Conservation (phyloP, 2,797 vertebrate genomes). For the Cynodonichthys magdalenae region DNA sequence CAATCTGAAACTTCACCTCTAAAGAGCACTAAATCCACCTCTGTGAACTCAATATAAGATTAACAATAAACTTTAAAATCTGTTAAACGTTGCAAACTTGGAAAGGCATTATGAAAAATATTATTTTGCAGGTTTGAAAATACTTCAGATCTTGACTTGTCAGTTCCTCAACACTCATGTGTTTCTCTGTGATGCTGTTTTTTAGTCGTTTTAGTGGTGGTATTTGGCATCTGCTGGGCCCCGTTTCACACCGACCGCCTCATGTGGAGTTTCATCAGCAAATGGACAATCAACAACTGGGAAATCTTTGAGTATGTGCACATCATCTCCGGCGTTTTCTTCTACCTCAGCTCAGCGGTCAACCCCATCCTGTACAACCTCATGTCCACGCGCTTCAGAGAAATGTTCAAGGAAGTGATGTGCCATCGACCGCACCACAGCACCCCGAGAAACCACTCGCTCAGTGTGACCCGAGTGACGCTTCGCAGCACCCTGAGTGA, state of each 20-base stretch:
- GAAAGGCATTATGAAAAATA: background rate
- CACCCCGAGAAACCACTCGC: conserved; percentile 68
- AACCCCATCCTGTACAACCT: conserved; percentile 96
- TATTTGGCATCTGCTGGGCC: conserved; percentile 95
- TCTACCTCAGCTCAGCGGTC: conserved; percentile 91
- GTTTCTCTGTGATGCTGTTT: conserved; percentile 10
- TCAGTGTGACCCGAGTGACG: conserved; percentile 84
- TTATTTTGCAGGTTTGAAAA: background rate
- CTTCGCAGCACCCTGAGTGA: conserved; percentile 87
- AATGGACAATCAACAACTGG: conserved; percentile 79
- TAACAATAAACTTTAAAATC: background rate
- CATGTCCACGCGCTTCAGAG: conserved; percentile 93
- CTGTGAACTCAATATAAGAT: background rate
- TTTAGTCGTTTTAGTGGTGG: conserved; percentile 90
- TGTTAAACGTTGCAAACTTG: background rate
- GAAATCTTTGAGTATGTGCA: conserved; percentile 88
- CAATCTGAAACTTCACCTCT: too few relatives aligned
- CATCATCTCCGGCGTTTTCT: conserved; percentile 89
- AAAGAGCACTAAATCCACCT: too few relatives aligned
- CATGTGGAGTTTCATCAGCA: conserved; percentile 90
- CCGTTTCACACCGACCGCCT: conserved; percentile 92
- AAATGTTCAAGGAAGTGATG: conserved; percentile 93
- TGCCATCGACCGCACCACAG: conserved; percentile 63
- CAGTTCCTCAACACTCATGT: background rate
- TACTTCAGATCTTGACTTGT: background rate